A percentile compares a stretch with the other conserved stretches of the same genome.
These are phyloP conservation scores for Diorhabda carinulata DNA, from an alignment of 1,140 invertebrate genomes.

Conservation along the genomic window DNA sequence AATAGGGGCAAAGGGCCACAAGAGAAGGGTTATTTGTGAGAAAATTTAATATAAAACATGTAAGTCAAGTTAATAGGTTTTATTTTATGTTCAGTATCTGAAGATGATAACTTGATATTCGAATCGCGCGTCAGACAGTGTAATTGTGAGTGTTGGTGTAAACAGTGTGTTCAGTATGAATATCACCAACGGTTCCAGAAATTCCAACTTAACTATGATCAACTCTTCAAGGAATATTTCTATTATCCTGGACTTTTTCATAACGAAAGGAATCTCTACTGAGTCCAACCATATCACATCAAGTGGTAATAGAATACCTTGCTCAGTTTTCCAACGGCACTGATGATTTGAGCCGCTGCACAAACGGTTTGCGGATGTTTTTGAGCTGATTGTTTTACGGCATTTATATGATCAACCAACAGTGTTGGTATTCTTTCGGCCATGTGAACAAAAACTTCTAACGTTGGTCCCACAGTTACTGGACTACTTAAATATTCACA, in stretches of 20 bases:
- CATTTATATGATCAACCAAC: slow-evolving; percentile 64
- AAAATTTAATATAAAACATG: too few relatives aligned
- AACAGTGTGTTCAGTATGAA: too few relatives aligned
- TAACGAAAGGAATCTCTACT: neutral
- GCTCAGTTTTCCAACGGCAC: slow-evolving; percentile 60
- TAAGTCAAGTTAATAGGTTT: too few relatives aligned
- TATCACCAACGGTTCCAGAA: too few relatives aligned
- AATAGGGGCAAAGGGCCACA: too few relatives aligned
- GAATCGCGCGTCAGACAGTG: too few relatives aligned
- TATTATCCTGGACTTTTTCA: neutral
- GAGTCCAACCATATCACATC: neutral
- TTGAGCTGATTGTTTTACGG: slow-evolving; percentile 64
- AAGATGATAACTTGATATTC: too few relatives aligned
- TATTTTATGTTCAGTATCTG: too few relatives aligned
- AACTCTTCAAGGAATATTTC: too few relatives aligned
- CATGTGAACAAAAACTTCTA: slow-evolving; percentile 76
- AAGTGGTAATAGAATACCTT: slow-evolving; percentile 48
- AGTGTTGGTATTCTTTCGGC: slow-evolving; percentile 62
- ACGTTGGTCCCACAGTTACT: slow-evolving; percentile 56
- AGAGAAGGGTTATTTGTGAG: too few relatives aligned
- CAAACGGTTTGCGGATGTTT: slow-evolving; percentile 63
- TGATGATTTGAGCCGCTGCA: slow-evolving; percentile 62
- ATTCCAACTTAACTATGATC: too few relatives aligned
- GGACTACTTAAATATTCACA: slow-evolving; percentile 64
- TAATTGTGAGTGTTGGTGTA: too few relatives aligned